A percentile compares a stretch with the other conserved stretches of the same genome.
These are phyloP conservation scores for Gadopsis bispinosus DNA, from an alignment of 2,797 vertebrate genomes.

Conservation along the genomic window DNA sequence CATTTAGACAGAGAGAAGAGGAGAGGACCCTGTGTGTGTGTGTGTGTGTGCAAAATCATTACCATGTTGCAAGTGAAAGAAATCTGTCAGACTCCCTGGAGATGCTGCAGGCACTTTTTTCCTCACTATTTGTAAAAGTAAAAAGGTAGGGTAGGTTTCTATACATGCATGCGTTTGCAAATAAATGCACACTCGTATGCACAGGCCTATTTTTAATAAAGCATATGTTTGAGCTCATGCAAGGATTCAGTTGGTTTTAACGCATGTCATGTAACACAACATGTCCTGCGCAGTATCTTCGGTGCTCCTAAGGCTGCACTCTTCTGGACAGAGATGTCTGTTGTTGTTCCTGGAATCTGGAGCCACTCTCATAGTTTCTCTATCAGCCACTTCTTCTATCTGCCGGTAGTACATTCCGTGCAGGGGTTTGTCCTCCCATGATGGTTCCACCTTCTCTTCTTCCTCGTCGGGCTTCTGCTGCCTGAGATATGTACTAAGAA, in stretches of 20 bases:
- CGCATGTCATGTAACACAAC: background rate
- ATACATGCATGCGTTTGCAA: background rate
- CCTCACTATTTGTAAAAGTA: conserved; percentile 12
- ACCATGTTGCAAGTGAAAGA: conserved; percentile 61
- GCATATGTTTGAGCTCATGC: background rate
- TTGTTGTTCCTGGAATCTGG: no score
- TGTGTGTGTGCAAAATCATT: conserved; percentile 38
- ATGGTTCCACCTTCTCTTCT: no score
- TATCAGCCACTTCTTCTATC: no score
- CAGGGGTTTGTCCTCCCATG: no score
- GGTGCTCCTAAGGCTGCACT: no score
- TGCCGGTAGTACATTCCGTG: no score
- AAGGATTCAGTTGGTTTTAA: background rate
- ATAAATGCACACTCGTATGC: background rate
- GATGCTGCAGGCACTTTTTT: conserved; percentile 38
- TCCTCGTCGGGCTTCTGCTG: no score
- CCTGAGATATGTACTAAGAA: no score
- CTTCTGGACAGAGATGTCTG: no score
- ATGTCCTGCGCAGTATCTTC: no score
- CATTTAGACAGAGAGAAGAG: conserved; percentile 57
- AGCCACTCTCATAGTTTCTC: no score
- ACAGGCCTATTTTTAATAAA: background rate
- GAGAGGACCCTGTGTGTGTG: conserved; percentile 29
- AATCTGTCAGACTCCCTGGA: conserved; percentile 59
- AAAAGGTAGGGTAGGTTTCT: conserved; percentile 5